Evolutionary conservation across 2,888 invertebrate genomes (phyloP).

Genomic region (Cosmopolites sordidus): DNA sequence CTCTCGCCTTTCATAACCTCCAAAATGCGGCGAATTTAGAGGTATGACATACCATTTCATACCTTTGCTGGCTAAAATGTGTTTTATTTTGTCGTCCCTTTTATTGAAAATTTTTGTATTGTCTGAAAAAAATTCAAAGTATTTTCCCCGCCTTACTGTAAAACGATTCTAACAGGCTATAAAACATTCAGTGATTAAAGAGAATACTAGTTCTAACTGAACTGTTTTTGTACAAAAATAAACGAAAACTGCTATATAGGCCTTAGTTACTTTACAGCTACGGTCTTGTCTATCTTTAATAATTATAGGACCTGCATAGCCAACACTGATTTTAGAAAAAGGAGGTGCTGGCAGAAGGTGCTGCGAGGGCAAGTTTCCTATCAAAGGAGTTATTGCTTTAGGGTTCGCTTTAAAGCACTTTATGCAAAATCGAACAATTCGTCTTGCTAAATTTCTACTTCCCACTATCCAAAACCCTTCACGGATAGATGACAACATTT

Average conservation of each 20-base stretch:
- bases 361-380: not conserved
- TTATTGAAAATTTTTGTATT: not conserved
- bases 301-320: not conserved
- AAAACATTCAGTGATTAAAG: not conserved
- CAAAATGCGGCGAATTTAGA: not conserved
- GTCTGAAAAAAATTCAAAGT: not conserved
- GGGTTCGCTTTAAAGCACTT: not conserved
- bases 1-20: not conserved
- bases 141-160: not conserved
- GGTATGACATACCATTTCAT: not conserved
- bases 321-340: not conserved
- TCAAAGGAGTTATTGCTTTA: not conserved
- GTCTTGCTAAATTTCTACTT: too few relatives aligned
- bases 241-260: not conserved
- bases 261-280: not conserved
- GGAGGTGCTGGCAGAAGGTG: not conserved
- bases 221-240: not conserved
- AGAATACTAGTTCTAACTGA: not conserved
- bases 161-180: not conserved
- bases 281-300: not conserved
- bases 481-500: slow-evolving; percentile 2
- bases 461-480: not conserved
- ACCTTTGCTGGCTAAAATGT: not conserved
- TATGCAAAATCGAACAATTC: not conserved
- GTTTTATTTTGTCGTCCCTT: not conserved